A percentile compares a stretch with the other conserved stretches of the same genome.
Conservation (phyloP, 2,797 vertebrate genomes). For the Coluber constrictor region DNA sequence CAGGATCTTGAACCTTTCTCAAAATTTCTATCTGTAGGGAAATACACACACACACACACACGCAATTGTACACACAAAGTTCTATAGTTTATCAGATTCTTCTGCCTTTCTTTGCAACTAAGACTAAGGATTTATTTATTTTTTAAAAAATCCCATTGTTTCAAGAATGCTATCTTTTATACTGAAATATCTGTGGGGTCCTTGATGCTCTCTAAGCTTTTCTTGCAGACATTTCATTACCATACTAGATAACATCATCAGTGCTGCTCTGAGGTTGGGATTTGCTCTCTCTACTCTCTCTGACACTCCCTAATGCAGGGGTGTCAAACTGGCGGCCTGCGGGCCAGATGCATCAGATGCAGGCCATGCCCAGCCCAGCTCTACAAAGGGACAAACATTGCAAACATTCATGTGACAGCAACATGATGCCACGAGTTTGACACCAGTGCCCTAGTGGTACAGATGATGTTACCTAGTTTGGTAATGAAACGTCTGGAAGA, state of each 20-base stretch:
- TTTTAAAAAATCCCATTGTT: background rate
- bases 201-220: background rate
- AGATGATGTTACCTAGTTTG: background rate
- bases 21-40: background rate
- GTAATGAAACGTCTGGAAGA: background rate
- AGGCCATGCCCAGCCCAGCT: too few relatives aligned
- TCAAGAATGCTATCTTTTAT: background rate
- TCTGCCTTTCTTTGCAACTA: background rate
- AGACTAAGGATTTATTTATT: background rate
- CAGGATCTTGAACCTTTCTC: background rate
- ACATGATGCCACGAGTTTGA: too few relatives aligned
- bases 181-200: background rate
- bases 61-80: background rate
- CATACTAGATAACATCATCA: background rate
- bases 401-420: too few relatives aligned
- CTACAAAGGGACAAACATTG: too few relatives aligned
- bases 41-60: background rate
- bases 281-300: background rate
- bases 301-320: background rate
- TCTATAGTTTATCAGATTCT: background rate
- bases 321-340: too few relatives aligned
- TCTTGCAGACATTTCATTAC: background rate
- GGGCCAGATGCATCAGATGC: rapidly evolving
- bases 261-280: background rate
- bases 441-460: background rate